Conservation (phyloP, 2,888 invertebrate species). For the Atethmia centrago region DNA sequence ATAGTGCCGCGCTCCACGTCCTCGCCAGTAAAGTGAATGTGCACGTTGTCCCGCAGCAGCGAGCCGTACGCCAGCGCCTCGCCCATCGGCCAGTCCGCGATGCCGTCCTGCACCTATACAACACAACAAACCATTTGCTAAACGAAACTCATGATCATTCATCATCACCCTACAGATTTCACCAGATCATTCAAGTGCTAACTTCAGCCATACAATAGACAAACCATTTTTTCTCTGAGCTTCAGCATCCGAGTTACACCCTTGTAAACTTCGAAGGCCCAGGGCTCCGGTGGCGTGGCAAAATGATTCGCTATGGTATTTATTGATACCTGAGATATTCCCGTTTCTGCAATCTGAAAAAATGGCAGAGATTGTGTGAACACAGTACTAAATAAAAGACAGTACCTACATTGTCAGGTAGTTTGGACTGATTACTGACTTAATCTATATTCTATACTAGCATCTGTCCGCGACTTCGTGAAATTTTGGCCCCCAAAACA, state of each 20-base stretch:
- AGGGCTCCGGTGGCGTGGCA: conserved; percentile 81
- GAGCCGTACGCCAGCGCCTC: conserved; percentile 95
- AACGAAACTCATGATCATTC: not conserved
- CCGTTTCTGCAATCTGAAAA: conserved; percentile 79
- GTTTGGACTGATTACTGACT: not conserved
- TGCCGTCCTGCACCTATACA: conserved; percentile 86
- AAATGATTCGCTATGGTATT: conserved; percentile 82
- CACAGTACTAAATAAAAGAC: not conserved
- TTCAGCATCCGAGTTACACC: conserved; percentile 80
- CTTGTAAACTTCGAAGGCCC: conserved; percentile 86
- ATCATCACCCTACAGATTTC: not conserved
- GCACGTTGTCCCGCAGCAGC: conserved; percentile 93
- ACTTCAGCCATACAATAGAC: conserved; percentile 10
- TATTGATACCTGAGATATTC: conserved; percentile 76
- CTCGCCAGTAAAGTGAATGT: conserved; percentile 94
- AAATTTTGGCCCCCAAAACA: not conserved
- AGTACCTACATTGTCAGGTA: not conserved
- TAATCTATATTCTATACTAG: not conserved
- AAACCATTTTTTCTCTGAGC: conserved; percentile 82
- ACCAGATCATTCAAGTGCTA: not conserved
- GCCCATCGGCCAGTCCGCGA: conserved; percentile 95
- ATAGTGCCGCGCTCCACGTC: conserved; percentile 96
- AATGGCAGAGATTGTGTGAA: not conserved
- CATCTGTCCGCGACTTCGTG: not conserved
- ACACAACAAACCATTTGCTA: conserved; percentile 69